A percentile compares a stretch with the other conserved stretches of the same genome.
phyloP scores from a whole-genome alignment of 2,113 vertebrate genomes.

The Oryzias celebensis region DNA sequence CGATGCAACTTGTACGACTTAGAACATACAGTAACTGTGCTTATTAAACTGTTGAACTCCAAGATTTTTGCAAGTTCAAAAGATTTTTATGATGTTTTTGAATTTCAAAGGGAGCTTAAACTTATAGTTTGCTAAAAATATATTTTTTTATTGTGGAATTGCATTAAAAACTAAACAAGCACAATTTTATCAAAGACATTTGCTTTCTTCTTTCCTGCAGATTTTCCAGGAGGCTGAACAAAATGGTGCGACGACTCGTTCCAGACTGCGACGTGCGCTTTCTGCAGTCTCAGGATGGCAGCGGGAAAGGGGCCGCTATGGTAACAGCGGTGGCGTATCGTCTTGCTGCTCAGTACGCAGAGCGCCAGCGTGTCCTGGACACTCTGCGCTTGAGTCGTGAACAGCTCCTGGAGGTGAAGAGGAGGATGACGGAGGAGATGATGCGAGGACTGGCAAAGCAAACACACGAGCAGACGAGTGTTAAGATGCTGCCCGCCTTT shows the following conservation, averaged over 20 bases:
- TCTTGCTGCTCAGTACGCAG: slow-evolving; percentile 83
- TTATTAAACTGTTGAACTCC: too few relatives aligned
- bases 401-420: slow-evolving; percentile 90
- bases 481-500: slow-evolving; percentile 95
- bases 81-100: background rate
- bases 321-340: slow-evolving; percentile 94
- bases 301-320: slow-evolving; percentile 95
- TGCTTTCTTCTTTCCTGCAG: slow-evolving; percentile 60
- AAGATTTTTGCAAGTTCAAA: background rate
- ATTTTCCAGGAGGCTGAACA: slow-evolving; percentile 89
- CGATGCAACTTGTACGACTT: too few relatives aligned
- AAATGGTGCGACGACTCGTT: slow-evolving; percentile 87
- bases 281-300: slow-evolving; percentile 89
- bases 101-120: background rate
- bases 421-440: slow-evolving; percentile 84
- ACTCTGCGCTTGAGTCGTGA: slow-evolving; percentile 80
- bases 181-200: too few relatives aligned
- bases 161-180: background rate
- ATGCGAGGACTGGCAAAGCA: slow-evolving; percentile 80
- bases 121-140: too few relatives aligned
- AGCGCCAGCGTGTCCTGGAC: slow-evolving; percentile 83
- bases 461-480: slow-evolving; percentile 72
- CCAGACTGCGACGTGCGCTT: slow-evolving; percentile 93
- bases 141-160: background rate
- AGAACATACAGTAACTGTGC: too few relatives aligned